Evolutionary conservation across 2,113 vertebrate species (phyloP), one percentile per base, ranked within the genome.

Genomic region (Anthoscopus minutus): DNA sequence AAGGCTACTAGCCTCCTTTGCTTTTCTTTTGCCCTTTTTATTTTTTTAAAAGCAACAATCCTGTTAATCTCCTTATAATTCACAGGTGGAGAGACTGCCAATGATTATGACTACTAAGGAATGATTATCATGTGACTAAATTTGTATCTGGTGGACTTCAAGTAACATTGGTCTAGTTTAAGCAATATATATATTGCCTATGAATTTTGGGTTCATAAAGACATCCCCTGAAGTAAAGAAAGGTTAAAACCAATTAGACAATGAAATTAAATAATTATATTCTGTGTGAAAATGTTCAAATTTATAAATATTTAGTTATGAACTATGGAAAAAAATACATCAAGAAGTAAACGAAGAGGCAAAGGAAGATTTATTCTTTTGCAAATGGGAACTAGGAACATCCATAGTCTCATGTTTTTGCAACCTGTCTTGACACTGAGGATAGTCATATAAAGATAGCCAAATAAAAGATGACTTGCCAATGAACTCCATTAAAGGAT

Each of bases 271-370:
- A 38, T 27, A 83, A 35, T n/a, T 61, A 51, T n/a, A 57, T 8
- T 31, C 1, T 0, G 1, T 28, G 11, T 54, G 13, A 31, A 65
- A 84, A 40, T 66, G 2, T 37, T 54, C 28, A 65, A 17, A 21
- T 35, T 25, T 64, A 54, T 37, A 42, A 74, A 62, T 42, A 3
- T 80, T 86, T 67, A 60, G 7, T 51, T 51, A 42, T 37, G 74
- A n/a, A 37, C 10, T 65, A 13, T 8, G 3, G n/a, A 7, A 30
- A 54, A 45, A 60, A 64, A 54, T 10, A 0, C 4, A 30, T 4
- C 20, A 31, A 64, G 11, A 53, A 16, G 23, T 12, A 79, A 71
- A 44, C n/a, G 13, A 7, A 56, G 8, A 79, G 3, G 10, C 21
- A 66, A 71, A 81, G 11, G 17, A 88, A 51, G 9, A 38, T 18